Evolutionary conservation across 2,797 vertebrate genomes (phyloP), one percentile per base, ranked within the genome.

Genomic region (Gambusia yucatana): DNA sequence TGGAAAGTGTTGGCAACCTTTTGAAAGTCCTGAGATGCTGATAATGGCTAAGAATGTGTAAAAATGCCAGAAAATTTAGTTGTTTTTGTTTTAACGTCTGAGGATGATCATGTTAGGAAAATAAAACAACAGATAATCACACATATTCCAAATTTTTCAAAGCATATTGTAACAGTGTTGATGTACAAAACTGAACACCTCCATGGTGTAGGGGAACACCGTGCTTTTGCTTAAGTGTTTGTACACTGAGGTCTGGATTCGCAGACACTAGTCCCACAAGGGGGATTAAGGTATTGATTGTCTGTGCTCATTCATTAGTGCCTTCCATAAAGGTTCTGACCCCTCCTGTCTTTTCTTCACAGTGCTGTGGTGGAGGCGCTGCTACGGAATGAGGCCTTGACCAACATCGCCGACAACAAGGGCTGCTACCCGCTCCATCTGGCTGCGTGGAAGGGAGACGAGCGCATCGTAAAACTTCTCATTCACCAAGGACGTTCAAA

Each of bases 351-450:
- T 67, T 14, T n/a, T 9, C 6, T 67, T 63, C 13, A 52, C 94
- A 99, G 98, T 88, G 97, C 97, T 33, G 97, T 99, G 79, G 98
- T 99, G 85, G 98, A 98, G 89, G 95, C 94, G 86, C 96, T 99
- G 81, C 95, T 99, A 83, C 96, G 97, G 85, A 99, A 98, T 0
- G 98, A 99, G 5, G 98, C 98, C 0, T 94, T 98, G 82, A 98
- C 98, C 85, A 99, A 99, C 14, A 97, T 99, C 17, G 97, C 98
- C 0, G 98, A 99, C 87, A 98, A 96, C 77, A 99, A 99, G 92
- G 98, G 98, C 93, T 99, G 98, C 87, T 99, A 98, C 93, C 98
- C 98, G 1, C 96, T 99, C 79, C 98, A 99, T 84, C 91, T 99
- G 93, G 98, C 98, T 3, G 98, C 98, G 0, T 99, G 98, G 98